Percentiles rank a stretch among this genome's conserved stretches.
These are phyloP conservation scores for Azorinus chamasolen DNA, from an alignment of 2,888 invertebrate genomes.

Conservation along the genomic window DNA sequence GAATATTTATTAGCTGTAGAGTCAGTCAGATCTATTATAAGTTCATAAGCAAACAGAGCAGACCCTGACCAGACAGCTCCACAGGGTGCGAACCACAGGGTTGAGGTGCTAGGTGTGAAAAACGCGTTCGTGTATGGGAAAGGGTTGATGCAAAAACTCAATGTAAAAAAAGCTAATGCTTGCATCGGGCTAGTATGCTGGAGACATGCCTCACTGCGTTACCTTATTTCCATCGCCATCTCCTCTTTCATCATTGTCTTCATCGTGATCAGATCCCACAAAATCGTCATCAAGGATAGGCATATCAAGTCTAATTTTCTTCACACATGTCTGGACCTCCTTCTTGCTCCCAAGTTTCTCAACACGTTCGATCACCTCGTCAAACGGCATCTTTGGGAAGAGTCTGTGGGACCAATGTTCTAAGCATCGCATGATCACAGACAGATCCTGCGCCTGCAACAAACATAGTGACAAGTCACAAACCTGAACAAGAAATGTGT, in stretches of 20 bases:
- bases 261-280: slow-evolving; percentile 68
- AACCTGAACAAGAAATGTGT: too few relatives aligned
- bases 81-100: too few relatives aligned
- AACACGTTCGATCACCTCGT: slow-evolving; percentile 92
- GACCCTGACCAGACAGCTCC: too few relatives aligned
- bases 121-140: too few relatives aligned
- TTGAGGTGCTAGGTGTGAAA: too few relatives aligned
- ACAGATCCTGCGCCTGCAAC: slow-evolving; percentile 91
- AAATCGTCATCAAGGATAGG: slow-evolving; percentile 80
- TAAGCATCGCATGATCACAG: slow-evolving; percentile 92
- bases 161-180: too few relatives aligned
- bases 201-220: too few relatives aligned
- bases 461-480: background rate
- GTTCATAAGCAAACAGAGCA: too few relatives aligned
- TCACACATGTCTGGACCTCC: slow-evolving; percentile 87
- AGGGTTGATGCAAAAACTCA: too few relatives aligned
- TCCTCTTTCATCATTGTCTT: slow-evolving; percentile 42
- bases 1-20: too few relatives aligned
- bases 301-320: slow-evolving; percentile 84
- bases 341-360: slow-evolving; percentile 95
- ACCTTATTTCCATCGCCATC: slow-evolving; percentile 5
- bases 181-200: too few relatives aligned
- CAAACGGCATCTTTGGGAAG: slow-evolving; percentile 95
- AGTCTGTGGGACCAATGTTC: slow-evolving; percentile 98
- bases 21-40: too few relatives aligned